Conservation (phyloP, 2,797 vertebrate genomes). For the Anomalospiza imberbis region DNA sequence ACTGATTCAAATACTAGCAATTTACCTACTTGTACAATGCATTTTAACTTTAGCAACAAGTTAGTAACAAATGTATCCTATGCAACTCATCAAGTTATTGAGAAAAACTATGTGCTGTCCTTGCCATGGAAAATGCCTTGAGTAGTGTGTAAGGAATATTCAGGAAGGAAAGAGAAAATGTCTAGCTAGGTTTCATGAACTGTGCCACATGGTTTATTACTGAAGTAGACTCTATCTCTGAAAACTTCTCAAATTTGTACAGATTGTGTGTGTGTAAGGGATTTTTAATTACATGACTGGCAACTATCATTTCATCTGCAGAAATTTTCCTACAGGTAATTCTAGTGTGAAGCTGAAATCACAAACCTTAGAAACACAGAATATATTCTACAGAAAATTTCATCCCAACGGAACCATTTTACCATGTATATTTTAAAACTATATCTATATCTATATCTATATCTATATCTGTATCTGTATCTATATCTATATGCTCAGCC, state of each 20-base stretch:
- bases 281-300: neutral
- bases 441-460: too few species aligned
- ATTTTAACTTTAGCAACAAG: neutral
- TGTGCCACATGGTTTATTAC: fast-evolving
- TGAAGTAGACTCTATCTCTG: neutral
- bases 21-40: neutral
- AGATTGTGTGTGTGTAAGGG: neutral
- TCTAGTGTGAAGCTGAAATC: neutral
- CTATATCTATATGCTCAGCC: neutral
- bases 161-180: neutral
- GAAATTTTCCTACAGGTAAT: neutral
- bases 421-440: neutral
- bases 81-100: neutral
- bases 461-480: fast-evolving
- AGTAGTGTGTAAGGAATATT: neutral
- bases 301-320: neutral
- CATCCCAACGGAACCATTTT: fast-evolving
- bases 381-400: neutral
- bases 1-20: neutral
- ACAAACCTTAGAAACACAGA: neutral
- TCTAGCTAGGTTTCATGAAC: neutral
- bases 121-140: neutral
- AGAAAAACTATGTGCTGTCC: neutral
- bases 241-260: neutral
- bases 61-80: neutral